These are phyloP conservation scores for Phacellophora camtschatica DNA, from an alignment of 30 jellyfish, hydroid and myxozoan genomes.

Conservation along the genomic window DNA sequence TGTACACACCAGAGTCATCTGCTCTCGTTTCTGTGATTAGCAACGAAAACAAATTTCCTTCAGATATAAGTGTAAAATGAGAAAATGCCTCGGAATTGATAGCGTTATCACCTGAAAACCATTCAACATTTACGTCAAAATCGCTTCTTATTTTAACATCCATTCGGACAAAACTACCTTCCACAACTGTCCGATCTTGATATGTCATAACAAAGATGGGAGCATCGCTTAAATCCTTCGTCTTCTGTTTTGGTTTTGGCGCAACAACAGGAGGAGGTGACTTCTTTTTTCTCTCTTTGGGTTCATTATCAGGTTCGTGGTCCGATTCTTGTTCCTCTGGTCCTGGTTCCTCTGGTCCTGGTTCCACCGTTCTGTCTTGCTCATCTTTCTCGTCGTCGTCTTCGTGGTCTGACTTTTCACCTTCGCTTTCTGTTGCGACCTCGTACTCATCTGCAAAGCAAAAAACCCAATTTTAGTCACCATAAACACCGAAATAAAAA, in stretches of 20 bases:
- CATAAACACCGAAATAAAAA: too few relatives aligned
- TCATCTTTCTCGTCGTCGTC: conserved; percentile 51
- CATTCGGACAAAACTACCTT: conserved; percentile 80
- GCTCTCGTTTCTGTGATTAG: conserved; percentile 71
- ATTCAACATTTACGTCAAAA: conserved; percentile 47
- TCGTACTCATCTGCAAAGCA: conserved; percentile 48
- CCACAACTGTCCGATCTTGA: conserved; percentile 54
- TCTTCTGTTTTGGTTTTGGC: conserved; percentile 63
- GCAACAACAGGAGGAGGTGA: conserved; percentile 64
- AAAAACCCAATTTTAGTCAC: too few relatives aligned
- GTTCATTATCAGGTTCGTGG: conserved; percentile 13
- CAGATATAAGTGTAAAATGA: conserved; percentile 67
- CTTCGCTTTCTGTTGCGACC: conserved; percentile 40
- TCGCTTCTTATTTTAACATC: conserved; percentile 54
- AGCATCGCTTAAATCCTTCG: neutral
- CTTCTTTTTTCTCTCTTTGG: conserved; percentile 27
- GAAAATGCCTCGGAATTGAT: conserved; percentile 51
- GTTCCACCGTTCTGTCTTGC: conserved; percentile 1
- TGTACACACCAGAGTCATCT: conserved; percentile 60
- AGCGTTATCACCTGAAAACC: conserved; percentile 63
- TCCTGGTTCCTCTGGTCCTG: conserved; percentile 22
- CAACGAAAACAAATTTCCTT: conserved; percentile 70
- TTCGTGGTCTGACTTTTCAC: conserved; percentile 41
- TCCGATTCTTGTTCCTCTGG: conserved; percentile 38
- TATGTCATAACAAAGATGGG: conserved; percentile 55